These are phyloP conservation scores for Armadillidium nasatum DNA, from an alignment of 1,140 invertebrate species.

Conservation along the genomic window DNA sequence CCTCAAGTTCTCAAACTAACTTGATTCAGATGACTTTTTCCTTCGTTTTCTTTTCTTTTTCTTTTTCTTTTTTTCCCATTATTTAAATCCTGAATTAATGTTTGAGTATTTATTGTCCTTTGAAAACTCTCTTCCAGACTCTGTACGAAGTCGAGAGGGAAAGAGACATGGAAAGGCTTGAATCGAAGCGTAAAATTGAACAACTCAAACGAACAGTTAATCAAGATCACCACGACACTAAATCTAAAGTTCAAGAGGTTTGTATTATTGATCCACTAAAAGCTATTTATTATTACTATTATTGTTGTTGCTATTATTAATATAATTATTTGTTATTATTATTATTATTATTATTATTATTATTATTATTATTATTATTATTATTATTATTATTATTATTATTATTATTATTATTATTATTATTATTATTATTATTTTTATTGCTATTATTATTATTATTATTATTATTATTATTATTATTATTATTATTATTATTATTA, in stretches of 20 bases:
- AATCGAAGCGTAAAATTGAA: slow-evolving; percentile 76
- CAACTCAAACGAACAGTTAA: slow-evolving; percentile 76
- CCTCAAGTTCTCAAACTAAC: too few species aligned
- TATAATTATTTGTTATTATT: neutral
- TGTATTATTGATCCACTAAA: slow-evolving; percentile 8
- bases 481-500: neutral
- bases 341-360: neutral
- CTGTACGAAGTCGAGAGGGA: slow-evolving; percentile 68
- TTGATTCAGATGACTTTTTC: too few species aligned
- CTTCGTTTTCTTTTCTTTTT: neutral
- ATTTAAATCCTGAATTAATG: neutral
- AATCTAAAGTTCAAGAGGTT: slow-evolving; percentile 69
- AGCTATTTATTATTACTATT: too few species aligned
- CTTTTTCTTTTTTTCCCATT: neutral
- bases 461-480: neutral
- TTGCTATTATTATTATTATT: neutral
- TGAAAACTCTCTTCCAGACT: slow-evolving; percentile 31
- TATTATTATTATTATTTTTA: neutral
- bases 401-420: neutral
- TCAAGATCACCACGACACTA: slow-evolving; percentile 82
- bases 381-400: neutral
- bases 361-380: neutral
- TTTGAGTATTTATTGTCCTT: slow-evolving; percentile 25
- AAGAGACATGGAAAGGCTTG: slow-evolving; percentile 78
- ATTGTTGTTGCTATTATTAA: too few species aligned